Base-by-base conservation (phyloP, 2,797 vertebrate species). In the Poeciliopsis paucimaculata region DNA sequence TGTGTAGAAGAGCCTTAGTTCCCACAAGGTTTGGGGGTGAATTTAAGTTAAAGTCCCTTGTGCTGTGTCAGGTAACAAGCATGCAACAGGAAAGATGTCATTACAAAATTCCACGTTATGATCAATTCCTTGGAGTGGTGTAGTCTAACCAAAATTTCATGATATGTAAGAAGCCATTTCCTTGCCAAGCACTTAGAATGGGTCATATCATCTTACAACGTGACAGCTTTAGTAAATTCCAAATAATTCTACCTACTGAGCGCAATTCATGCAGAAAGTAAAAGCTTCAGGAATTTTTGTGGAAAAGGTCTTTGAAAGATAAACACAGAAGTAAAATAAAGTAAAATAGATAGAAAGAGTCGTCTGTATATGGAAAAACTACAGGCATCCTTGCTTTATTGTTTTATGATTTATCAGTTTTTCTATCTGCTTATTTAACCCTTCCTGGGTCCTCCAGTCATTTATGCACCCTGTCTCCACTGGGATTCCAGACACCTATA, bases 1-100 rank as follows among this genome's bases (percentile, higher is more conserved):
- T 75, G 41, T 77, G 66, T 73, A 66, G 75, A 72, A 81, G 81
- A 81, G 76, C 45, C 70, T 11, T 84, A 84, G 78, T 83, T 74
- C 71, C 41, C 66, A 80, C 5, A 5, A 2, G 28, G 74, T 76
- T 79, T 45, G 34, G 76, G 72, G 23, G 57, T 2, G n/a, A 43
- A 81, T 82, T 15, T 46, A 57, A 36, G 79, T 53, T 84, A 77
- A 75, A 36, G 66, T 84, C 34, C 80, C 39, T 41, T 47, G 39
- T 47, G 3, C 28, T 57, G 45, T 39, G 46, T 41, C 28, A 12
- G 13, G 64, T 53, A 78, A 75, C 26, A 60, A 49, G 2, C 34
- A 78, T 71, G n/a, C 49, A 12, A 70, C 66, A 72, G 15, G 49
- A 45, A 73, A 34, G 15, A 28, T 70, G 68, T 76, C 74, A 5